Base-by-base conservation (phyloP, 1,140 invertebrate species). In the Brevipalpus yothersi region DNA sequence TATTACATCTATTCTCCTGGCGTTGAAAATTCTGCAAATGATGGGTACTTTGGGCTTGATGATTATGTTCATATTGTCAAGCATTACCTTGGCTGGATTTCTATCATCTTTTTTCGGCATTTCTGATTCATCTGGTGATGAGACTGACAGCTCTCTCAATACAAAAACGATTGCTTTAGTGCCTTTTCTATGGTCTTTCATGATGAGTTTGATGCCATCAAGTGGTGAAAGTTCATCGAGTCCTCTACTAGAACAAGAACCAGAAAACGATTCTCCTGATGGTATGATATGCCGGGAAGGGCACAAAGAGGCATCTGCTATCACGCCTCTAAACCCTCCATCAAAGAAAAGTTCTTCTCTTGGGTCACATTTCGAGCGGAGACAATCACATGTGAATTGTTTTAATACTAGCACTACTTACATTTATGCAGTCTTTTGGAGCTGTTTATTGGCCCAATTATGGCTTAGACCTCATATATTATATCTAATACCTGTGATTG, bases 381-480 rank as follows among this genome's bases (percentile, higher is more conserved):
- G 31, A 31, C 31, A 31, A 31, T 31, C 31, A 31, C 31, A 31
- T 5, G 31, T 31, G 31, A 31, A 31, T 5, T 31, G n/a, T 59
- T 23, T 71, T 60, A 58, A 69, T 21, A 63, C 69, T 13, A 78
- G 77, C 40, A 76, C 78, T 63, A 73, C 72, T 56, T 83, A 80
- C 62, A 75, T 84, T 63, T 79, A 79, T 63, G 76, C 76, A 21
- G 72, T 83, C 17, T 62, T 82, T 41, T 82, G 80, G 70, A 77
- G 78, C 1, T 82, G 83, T 66, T 68, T 78, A 8, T 72, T 80
- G 11, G 80, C 84, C 67, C 71, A 82, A 59, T 69, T 84, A 15
- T 85, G 80, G 77, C 77, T 79, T 62, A 77, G 83, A 63, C 72
- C 79, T 60, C 82, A 80, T 76, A 69, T 84, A n/a, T 66, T 83